Conservation (phyloP, 2,888 invertebrate genomes). For the Caenorhabditis imperialis region DNA sequence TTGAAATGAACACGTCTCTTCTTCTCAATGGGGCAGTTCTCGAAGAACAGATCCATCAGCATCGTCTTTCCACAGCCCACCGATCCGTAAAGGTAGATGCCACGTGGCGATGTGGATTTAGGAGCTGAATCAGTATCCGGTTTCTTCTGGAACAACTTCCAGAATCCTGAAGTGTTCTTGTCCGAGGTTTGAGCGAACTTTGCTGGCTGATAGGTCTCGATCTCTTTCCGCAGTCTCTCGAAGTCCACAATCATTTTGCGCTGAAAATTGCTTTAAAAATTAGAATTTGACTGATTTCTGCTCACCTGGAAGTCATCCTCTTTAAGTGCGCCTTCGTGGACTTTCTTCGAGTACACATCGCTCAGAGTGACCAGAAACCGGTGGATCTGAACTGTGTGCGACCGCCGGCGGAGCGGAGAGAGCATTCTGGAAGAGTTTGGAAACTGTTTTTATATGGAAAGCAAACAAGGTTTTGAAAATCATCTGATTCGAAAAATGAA, state of each 20-base stretch:
- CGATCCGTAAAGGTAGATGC: constrained; percentile 90
- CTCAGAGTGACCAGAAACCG: constrained; percentile 41
- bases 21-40: constrained; percentile 82
- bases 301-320: constrained; percentile 51
- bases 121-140: too few species aligned
- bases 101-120: constrained; percentile 78
- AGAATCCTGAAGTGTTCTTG: constrained; percentile 18
- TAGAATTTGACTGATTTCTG: background rate
- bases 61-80: constrained; percentile 93
- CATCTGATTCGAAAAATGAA: too few species aligned
- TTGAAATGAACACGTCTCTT: constrained; percentile 91
- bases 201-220: constrained; percentile 54
- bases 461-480: too few species aligned
- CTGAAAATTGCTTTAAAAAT: constrained; percentile 46
- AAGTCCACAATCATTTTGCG: constrained; percentile 63
- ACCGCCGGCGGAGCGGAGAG: constrained; percentile 9
- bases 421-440: constrained; percentile 23
- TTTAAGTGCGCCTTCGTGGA: constrained; percentile 47
- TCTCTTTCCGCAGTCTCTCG: constrained; percentile 55
- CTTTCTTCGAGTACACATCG: constrained; percentile 55
- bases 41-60: constrained; percentile 97
- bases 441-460: background rate
- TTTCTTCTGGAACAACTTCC: constrained; percentile 38
- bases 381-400: constrained; percentile 15
- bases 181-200: constrained; percentile 15